Percentiles rank a stretch among this genome's conserved stretches.
Evolutionary conservation across 2,888 invertebrate genomes (phyloP).

Genomic region (Troglohyphantes excavatus): DNA sequence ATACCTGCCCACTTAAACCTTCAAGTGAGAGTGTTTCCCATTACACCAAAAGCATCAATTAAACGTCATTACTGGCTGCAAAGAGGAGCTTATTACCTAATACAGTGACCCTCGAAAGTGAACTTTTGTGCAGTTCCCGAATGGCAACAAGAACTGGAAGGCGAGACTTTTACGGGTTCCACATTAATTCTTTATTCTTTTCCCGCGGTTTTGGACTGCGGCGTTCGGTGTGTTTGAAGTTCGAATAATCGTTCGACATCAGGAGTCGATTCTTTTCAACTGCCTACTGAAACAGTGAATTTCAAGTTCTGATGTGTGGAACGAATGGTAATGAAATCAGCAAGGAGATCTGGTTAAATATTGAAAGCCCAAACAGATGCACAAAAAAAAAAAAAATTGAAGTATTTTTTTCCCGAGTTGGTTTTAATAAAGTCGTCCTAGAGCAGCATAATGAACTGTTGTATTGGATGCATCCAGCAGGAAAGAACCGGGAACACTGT

Average conservation of each 20-base stretch:
- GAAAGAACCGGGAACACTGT: no score
- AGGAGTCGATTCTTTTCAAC: not conserved
- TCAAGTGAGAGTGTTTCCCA: not conserved
- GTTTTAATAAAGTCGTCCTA: no score
- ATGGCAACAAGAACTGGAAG: not conserved
- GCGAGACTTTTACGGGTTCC: not conserved
- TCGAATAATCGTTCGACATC: not conserved
- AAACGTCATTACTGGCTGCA: conserved; percentile 20
- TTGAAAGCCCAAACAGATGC: not conserved
- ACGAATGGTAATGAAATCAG: not conserved
- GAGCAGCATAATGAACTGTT: no score
- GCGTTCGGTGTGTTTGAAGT: not conserved
- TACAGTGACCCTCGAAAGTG: not conserved
- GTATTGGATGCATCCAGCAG: no score
- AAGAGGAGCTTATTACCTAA: not conserved
- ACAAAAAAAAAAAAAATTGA: no score
- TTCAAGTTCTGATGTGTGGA: not conserved
- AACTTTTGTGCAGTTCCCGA: not conserved
- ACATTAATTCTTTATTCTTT: conserved; percentile 10
- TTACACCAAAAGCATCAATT: conserved; percentile 20
- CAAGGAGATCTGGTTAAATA: not conserved
- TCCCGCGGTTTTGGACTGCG: not conserved
- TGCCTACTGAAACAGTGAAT: not conserved
- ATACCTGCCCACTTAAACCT: not conserved
- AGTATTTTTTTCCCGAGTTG: no score